Conservation (phyloP, 2,797 vertebrate genomes). For the Lophius americanus region DNA sequence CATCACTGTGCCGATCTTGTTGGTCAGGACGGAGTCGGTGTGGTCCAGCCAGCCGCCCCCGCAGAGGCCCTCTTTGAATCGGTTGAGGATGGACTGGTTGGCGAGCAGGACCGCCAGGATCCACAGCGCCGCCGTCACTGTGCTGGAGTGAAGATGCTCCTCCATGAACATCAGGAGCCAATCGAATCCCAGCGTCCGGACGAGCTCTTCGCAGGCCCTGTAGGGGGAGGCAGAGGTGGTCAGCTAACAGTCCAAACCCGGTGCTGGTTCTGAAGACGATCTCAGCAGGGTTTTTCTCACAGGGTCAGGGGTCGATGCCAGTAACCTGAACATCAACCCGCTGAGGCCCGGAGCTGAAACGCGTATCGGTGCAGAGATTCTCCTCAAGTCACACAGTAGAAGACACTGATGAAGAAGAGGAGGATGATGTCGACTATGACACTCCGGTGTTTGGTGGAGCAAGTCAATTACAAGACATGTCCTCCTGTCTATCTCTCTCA, state of each 20-base stretch:
- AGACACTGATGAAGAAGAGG: too few relatives aligned
- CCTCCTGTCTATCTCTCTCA: too few relatives aligned
- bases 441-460: too few relatives aligned
- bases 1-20: conserved; percentile 97
- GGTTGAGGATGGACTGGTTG: conserved; percentile 90
- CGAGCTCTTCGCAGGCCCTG: conserved; percentile 95
- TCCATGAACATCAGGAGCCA: conserved; percentile 99
- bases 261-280: not conserved
- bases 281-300: not conserved
- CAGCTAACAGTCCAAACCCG: rapidly evolving
- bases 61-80: conserved; percentile 95
- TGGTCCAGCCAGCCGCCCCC: conserved; percentile 98
- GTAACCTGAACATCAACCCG: too few relatives aligned
- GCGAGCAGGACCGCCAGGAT: conserved; percentile 94
- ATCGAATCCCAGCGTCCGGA: conserved; percentile 93
- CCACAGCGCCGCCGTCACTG: conserved; percentile 93
- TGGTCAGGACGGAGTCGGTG: conserved; percentile 96
- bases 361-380: too few relatives aligned
- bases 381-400: too few relatives aligned
- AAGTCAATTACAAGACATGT: too few relatives aligned
- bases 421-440: too few relatives aligned
- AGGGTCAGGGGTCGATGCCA: too few relatives aligned
- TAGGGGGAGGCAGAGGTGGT: conserved; percentile 11
- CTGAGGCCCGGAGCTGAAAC: too few relatives aligned
- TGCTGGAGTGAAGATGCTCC: conserved; percentile 94